Base-by-base conservation (phyloP, 2,113 vertebrate species). In the Malurus melanocephalus region DNA sequence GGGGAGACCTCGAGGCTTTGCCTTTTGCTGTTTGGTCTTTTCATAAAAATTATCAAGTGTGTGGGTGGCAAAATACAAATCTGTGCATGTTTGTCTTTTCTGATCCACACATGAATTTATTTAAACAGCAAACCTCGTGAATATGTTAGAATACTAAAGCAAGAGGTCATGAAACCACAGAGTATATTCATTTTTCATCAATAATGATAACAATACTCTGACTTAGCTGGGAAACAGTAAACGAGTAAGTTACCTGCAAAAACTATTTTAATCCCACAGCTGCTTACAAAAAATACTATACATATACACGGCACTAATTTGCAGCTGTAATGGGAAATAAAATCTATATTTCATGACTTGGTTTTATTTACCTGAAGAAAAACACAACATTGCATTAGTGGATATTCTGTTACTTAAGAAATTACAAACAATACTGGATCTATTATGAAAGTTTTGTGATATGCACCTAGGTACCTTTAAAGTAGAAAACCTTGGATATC, bases 21-120 rank as follows among this genome's bases (percentile, higher is more conserved):
- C 89, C 91, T 92, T 84, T 87, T 85, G 38, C 87, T 65, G 87
- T 76, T 93, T 65, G 62, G 81, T 92, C 62, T 87, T 90, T 88
- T 93, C 67, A 88, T 76, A 81, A 95, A 93, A 86, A 90, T 73
- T 85, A 95, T 38, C 74, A 66, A 90, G 40, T 52, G 27, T 40
- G 14, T 65, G 57, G 51, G 93, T 56, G 40, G 62, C 27, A 94
- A 90, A 94, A 96, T 35, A 66, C 45, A 93, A 76, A 88, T 71
- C 67, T 0, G 0, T 32, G 24, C 92, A 20, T 35, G 33, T 33
- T 86, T 88, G 18, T 76, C 56, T 76, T 73, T 90, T 73, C 55
- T 78, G 72, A 94, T 82, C 30, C 32, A 61, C 71, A 87, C 48
- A 59, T 8, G 16, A 72, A 62, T 85, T 73, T 69, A 48, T 73